These are phyloP conservation scores for Discoglossus pictus DNA, from an alignment of 2,797 vertebrate species.

Conservation along the genomic window DNA sequence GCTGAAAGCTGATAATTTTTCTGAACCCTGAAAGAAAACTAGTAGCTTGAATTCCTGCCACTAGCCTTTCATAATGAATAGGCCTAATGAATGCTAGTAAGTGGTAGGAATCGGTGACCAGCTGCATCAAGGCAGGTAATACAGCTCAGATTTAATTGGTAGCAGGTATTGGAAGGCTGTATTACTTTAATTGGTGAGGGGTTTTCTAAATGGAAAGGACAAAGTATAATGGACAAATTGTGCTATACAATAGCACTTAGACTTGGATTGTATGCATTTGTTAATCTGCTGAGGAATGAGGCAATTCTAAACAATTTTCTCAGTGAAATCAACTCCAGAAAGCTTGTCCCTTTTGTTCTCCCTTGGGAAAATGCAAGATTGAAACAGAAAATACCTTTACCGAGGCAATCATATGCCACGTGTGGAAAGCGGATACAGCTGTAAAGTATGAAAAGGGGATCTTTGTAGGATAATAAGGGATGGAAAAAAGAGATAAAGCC, in stretches of 20 bases:
- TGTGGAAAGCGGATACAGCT: constrained; percentile 95
- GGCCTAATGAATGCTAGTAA: constrained; percentile 91
- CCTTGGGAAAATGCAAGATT: constrained; percentile 98
- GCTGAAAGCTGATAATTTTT: constrained; percentile 85
- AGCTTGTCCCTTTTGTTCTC: constrained; percentile 88
- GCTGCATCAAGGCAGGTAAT: constrained; percentile 96
- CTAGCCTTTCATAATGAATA: constrained; percentile 87
- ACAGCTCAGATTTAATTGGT: constrained; percentile 97
- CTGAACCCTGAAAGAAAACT: constrained; percentile 74
- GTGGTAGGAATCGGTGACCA: constrained; percentile 86
- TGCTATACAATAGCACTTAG: constrained; percentile 91
- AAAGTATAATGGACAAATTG: constrained; percentile 99
- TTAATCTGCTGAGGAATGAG: constrained; percentile 99
- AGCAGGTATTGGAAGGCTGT: constrained; percentile 87
- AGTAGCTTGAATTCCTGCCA: constrained; percentile 85
- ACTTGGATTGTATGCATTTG: constrained; percentile 93
- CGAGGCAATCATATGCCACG: constrained; percentile 94
- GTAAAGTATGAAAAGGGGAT: constrained; percentile 82
- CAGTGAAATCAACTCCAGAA: constrained; percentile 96
- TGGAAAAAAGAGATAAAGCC: constrained; percentile 83
- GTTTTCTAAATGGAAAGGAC: constrained; percentile 96
- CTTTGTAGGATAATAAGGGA: constrained; percentile 88
- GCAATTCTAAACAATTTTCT: constrained; percentile 99
- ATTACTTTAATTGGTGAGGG: constrained; percentile 98
- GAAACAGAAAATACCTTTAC: constrained; percentile 99